These are phyloP conservation scores for Acronicta leporina DNA, from an alignment of 2,888 invertebrate genomes.

Conservation along the genomic window DNA sequence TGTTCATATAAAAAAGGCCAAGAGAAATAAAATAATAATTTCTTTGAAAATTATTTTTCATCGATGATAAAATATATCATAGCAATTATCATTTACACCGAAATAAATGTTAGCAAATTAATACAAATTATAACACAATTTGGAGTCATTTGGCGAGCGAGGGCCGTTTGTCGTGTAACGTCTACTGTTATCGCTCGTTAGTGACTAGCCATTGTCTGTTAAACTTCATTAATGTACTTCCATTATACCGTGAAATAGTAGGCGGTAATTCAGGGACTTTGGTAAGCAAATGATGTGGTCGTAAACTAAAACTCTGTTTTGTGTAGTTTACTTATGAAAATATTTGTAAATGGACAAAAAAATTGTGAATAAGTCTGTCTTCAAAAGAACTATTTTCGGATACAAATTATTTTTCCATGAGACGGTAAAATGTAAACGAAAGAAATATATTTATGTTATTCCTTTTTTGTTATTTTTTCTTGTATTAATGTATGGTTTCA, in stretches of 20 bases:
- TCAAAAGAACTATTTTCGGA: too few relatives aligned
- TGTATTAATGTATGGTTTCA: too few relatives aligned
- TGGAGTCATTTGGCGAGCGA: conserved; percentile 52
- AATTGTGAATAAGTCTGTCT: neutral
- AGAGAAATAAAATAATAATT: too few relatives aligned
- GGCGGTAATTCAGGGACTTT: conserved; percentile 40
- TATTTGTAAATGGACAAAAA: neutral
- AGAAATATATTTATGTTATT: too few relatives aligned
- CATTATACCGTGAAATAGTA: conserved; percentile 50
- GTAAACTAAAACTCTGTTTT: conserved; percentile 6
- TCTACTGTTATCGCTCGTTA: conserved; percentile 67
- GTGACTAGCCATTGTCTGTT: conserved; percentile 60
- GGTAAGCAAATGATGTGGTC: conserved; percentile 25
- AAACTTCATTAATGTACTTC: conserved; percentile 61
- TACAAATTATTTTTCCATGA: too few relatives aligned
- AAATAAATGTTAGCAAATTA: conserved; percentile 44
- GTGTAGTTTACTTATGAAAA: neutral
- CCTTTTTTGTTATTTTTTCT: too few relatives aligned
- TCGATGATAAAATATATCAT: neutral
- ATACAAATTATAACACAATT: conserved; percentile 60
- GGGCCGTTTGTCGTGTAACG: conserved; percentile 62
- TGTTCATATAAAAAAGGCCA: too few relatives aligned
- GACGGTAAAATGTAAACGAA: too few relatives aligned
- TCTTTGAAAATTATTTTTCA: too few relatives aligned
- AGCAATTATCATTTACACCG: conserved; percentile 34